Base-by-base conservation (phyloP, 2,888 invertebrate genomes). In the Hyposoter dolosus region DNA sequence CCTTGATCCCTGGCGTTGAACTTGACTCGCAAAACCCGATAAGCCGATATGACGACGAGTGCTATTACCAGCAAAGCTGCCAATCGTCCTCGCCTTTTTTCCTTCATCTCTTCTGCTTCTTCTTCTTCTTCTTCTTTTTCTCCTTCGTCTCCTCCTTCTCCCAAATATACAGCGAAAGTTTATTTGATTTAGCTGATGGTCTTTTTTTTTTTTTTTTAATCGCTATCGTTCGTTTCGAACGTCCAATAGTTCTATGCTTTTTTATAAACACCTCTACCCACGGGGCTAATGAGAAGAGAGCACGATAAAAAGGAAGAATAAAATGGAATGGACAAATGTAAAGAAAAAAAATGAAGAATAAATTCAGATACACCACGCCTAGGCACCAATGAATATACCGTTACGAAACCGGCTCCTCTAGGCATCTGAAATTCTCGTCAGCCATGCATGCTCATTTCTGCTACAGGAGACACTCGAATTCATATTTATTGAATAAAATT, bases 361-460 rank as follows among this genome's bases (percentile, higher is more conserved):
- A 83, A 83, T 83, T 63, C 68, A 78, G 66, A 77, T 74, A 81
- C 66, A 81, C 80, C 83, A 69, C 86, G 83, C 76, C 85, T 85
- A 83, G 85, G 77, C 81, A 83, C 82, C 80, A 50, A 81, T 83
- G 77, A 86, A 68, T 78, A 79, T 85, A 88, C 88, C 88, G 88
- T 88, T 87, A 88, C 65, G 82, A 88, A 88, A 88, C 88, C 85
- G 87, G 87, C 83, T 87, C 53, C 43, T 28, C 28, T 79, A 75
- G 79, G 56, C 68, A 72, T 77, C 68, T 79, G 47, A 75, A 81
- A 80, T 76, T 65, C 76, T 69, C 68, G 60, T 19, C 43, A 78
- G 19, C 45, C 72, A 47, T 40, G 45, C 66, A 66, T n/a, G 28
- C 50, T 43, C 28, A 50, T 50, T 72, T 74, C 50, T 63, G 10